Evolutionary conservation across 2,888 invertebrate species (phyloP), one percentile per base, ranked within the genome.

Genomic region (Actias luna): DNA sequence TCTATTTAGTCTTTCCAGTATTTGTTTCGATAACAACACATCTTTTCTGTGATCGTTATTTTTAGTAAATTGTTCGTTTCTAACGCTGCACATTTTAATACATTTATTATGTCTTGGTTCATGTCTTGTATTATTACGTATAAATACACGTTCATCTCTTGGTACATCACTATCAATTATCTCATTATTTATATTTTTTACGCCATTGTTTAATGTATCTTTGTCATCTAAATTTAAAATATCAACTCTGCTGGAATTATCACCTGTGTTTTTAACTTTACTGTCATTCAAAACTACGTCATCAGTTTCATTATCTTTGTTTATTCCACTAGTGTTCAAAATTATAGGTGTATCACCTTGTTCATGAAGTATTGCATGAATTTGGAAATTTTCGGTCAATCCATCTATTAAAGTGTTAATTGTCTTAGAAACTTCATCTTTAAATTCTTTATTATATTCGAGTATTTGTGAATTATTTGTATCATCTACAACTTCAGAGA

Each of bases 21-120:
- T 70, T 39, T 66, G 59, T 58, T 68, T 62, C 42, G 68, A 64
- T 18, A 67, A 63, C 36, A 46, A 61, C 25, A 60, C 59, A 31
- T 68, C 62, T 60, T 59, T 70, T 8, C 64, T 25, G 46, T 70
- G 68, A 31, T 39, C 42, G 14, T 58, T 39, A 22, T 7, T 31
- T 33, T 46, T 25, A 36, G 18, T 18, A 2, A 58, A 16, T 8
- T 73, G 72, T 62, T 75, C 71, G 22, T 77, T 77, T 39, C 78
- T 69, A 12, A 75, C 31, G 22, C 22, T 46, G 29, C n/a, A 29
- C 3, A n/a, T 16, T 55, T 29, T 29, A 4, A 14, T 55, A 7
- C 29, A n/a, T 55, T 55, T 29, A 29, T n/a, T 2, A 0, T 29
- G 16, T 29, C 7, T 29, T 55, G 16, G 5, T 55, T 55, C 55